These are phyloP conservation scores for Leuctra nigra DNA, from an alignment of 2,888 invertebrate genomes.

Conservation along the genomic window DNA sequence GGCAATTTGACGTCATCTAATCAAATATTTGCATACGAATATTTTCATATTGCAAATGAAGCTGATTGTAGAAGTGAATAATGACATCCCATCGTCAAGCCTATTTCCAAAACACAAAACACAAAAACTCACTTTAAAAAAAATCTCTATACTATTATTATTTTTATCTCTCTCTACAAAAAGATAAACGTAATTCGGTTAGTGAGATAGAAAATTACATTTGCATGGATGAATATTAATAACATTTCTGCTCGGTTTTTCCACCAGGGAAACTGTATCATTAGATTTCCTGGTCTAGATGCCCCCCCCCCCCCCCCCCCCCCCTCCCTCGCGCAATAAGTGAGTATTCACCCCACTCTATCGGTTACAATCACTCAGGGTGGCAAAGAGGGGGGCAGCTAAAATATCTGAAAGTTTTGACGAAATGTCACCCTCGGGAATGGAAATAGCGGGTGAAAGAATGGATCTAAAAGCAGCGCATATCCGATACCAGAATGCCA, in stretches of 20 bases:
- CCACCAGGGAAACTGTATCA: conserved; percentile 1
- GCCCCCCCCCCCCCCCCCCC: neutral
- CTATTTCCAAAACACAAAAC: neutral
- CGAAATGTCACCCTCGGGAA: conserved; percentile 13
- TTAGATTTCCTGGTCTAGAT: conserved; percentile 14
- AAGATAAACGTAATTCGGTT: conserved; percentile 14
- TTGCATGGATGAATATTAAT: conserved; percentile 20
- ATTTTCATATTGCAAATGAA: neutral
- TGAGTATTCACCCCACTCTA: conserved; percentile 12
- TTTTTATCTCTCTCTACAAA: conserved; percentile 17
- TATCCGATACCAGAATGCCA: neutral
- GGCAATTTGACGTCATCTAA: too few relatives aligned
- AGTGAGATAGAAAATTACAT: conserved; percentile 15
- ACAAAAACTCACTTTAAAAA: conserved; percentile 16
- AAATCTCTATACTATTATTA: conserved; percentile 4
- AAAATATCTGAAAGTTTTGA: neutral
- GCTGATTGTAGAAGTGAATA: neutral
- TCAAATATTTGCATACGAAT: too few relatives aligned
- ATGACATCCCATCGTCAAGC: conserved; percentile 1
- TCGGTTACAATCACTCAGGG: conserved; percentile 11
- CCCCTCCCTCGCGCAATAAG: neutral
- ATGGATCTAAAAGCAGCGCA: too few relatives aligned
- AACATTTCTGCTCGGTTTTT: conserved; percentile 1
- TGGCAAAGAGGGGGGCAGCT: neutral
- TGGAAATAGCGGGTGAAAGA: too few relatives aligned